Evolutionary conservation across 2,113 vertebrate genomes (phyloP), one percentile per base, ranked within the genome.

Genomic region (Vulpes vulpes): DNA sequence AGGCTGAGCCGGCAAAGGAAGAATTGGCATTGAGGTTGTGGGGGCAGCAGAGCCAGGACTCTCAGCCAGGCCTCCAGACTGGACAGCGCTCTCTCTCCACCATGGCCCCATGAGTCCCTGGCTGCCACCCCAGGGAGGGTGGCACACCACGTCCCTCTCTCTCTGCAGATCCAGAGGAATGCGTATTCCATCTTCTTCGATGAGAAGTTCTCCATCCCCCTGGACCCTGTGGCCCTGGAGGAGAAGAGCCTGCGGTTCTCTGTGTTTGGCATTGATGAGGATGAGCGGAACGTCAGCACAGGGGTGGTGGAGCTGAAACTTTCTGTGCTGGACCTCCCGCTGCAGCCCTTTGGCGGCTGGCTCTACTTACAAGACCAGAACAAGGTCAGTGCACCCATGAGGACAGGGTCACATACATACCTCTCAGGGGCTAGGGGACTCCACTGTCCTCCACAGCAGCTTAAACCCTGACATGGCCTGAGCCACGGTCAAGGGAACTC

Each of bases 351-450:
- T 98, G 99, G 98, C 0, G 99, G 99, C 94, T 99, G 99, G 99
- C 99, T 99, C 32, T 99, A 99, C 98, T 98, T 99, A 35, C 99
- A 99, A 97, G 99, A 99, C 96, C 99, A 99, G 96, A 99, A 99
- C 98, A 99, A 99, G 99, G 99, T 99, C 49, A 81, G 89, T 0
- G 22, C 25, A 0, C 27, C 57, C 17, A 0, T 0, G 27, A 16
- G 19, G 81, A 35, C 23, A 55, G 11, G 0, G 1, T 20, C 49
- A 16, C 25, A 23, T 2, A 12, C 4, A 0, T 1, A 12, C 15
- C 1, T 60, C 25, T 49, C 19, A 14, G 53, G 16, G 8, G 11
- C 6, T 6, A 43, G 59, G 43, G 59, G 25, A 4, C 43, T 17
- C 62, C 85, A 1, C 35, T 19, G 3, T 43, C 80, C 73, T 60